Evolutionary conservation across 37 sponge, comb jelly and placozoan genomes (phyloP).

Genomic region (Tethya wilhelma): DNA sequence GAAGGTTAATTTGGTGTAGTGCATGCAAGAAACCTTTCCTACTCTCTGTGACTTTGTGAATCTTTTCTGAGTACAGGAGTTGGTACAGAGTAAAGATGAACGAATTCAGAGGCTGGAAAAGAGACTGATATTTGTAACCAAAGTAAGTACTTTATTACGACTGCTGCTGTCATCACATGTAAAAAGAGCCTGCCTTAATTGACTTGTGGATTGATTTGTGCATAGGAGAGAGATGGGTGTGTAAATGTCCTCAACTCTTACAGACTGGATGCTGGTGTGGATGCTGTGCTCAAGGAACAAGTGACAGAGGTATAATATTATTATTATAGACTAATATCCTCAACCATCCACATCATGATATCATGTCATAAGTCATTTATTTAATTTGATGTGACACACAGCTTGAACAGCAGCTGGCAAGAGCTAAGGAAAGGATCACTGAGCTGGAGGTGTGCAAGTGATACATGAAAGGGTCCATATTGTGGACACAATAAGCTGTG

Average conservation of each 20-base stretch:
- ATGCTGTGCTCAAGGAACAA: constrained; percentile 49
- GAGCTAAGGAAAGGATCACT: constrained; percentile 35
- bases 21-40: too few species aligned
- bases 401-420: constrained; percentile 30
- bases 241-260: constrained; percentile 81
- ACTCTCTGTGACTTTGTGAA: too few species aligned
- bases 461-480: background rate
- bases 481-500: background rate
- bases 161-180: background rate
- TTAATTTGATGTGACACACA: background rate
- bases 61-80: background rate
- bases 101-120: constrained; percentile 69
- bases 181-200: background rate
- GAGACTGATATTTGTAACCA: constrained; percentile 69
- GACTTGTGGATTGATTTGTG: background rate
- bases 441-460: constrained; percentile 45
- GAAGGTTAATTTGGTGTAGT: too few species aligned
- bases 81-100: constrained; percentile 21
- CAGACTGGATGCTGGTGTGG: constrained; percentile 64
- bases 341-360: background rate
- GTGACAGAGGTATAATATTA: constrained; percentile 50
- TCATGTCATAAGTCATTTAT: background rate
- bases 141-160: constrained; percentile 27
- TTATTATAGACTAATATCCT: background rate
- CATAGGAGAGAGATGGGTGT: constrained; percentile 75